phyloP scores from a whole-genome alignment of 35 echinoderm and acorn worm genomes.

The Lytechinus variegatus region DNA sequence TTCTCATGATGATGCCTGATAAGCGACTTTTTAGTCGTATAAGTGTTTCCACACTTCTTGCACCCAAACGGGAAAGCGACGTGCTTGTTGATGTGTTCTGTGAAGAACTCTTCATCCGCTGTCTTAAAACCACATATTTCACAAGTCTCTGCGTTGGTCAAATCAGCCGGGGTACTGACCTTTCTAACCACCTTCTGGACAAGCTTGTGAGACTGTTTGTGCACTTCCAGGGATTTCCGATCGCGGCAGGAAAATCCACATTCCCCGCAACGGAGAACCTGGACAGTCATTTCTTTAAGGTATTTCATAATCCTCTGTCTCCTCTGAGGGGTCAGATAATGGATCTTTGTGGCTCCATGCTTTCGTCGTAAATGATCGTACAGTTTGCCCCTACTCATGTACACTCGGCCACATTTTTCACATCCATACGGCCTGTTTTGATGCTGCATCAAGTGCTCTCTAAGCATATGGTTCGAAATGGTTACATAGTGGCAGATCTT shows the following conservation, averaged over 20 bases:
- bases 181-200: background rate
- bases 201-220: background rate
- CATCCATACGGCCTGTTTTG: background rate
- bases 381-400: background rate
- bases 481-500: background rate
- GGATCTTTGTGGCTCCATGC: background rate
- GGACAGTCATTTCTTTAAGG: background rate
- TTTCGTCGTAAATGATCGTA: background rate
- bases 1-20: background rate
- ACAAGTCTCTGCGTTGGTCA: background rate
- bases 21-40: background rate
- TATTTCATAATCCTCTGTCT: background rate
- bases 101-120: background rate
- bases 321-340: background rate
- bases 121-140: conserved; percentile 11
- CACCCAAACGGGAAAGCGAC: background rate
- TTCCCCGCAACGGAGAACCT: background rate
- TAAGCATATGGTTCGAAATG: background rate
- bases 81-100: background rate
- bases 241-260: background rate
- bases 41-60: background rate
- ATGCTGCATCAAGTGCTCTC: background rate
- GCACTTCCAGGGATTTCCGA: background rate
- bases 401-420: background rate
- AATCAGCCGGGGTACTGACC: background rate